Base-by-base conservation (phyloP, 2,113 vertebrate species). In the Callocephalon fimbriatum region DNA sequence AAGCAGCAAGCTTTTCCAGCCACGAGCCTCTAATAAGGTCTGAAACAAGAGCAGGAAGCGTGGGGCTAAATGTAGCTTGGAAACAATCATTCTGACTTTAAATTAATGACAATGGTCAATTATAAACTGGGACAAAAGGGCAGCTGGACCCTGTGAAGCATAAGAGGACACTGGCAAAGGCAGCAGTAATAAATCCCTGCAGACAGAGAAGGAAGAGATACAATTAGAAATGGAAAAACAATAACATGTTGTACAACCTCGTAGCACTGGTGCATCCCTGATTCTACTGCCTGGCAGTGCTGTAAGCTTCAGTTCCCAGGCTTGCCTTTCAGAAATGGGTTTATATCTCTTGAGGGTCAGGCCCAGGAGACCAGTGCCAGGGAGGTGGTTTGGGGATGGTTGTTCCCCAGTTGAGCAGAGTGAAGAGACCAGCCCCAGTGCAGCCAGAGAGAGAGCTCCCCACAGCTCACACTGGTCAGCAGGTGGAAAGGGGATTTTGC, bases 191-290 rank as follows among this genome's bases (percentile, higher is more conserved):
- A 94, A 97, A 97, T 96, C 77, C 86, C 89, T 72, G 76, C 1
- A 40, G 96, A 92, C 95, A 95, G 86, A 74, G 83, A 94, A 73
- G 65, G 89, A 95, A 93, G 91, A 97, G 89, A 61, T 81, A 72
- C 95, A 96, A 97, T 96, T 96, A 97, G 93, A 95, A 89, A 87
- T 87, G 73, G 94, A 95, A 96, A 97, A 97, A 94, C 91, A 91
- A 75, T 94, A 94, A 93, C 26, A 51, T 22, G 72, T 67, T 90
- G 47, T 71, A 91, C 84, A 94, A 62, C 38, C 32, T 51, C 1
- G 1, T 13, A 89, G 56, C 56, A 38, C 23, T 67, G 93, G 75
- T 81, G 79, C 63, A 48, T 32, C 72, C 65, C 51, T 0, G 0
- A 23, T 70, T 78, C 86, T 38, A 44, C 86, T 85, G 72, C 84